phyloP scores from a whole-genome alignment of 2,113 vertebrate genomes.

The Sylvia atricapilla region DNA sequence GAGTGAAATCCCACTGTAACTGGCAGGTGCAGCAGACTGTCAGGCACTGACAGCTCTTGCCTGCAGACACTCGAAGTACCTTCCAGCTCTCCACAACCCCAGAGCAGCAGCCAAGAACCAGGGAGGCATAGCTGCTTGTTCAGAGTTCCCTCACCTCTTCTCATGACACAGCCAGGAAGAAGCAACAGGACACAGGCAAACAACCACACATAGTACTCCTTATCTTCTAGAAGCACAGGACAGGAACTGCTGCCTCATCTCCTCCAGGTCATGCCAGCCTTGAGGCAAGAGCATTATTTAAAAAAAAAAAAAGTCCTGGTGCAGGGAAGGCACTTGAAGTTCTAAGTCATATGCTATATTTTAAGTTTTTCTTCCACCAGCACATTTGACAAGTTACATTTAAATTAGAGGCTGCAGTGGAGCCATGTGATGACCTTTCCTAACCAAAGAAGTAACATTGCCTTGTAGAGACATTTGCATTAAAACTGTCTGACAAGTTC shows the following conservation, averaged over 20 bases:
- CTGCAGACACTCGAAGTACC: fast-evolving
- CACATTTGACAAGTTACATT: not conserved
- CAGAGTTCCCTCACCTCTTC: not conserved
- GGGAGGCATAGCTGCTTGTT: not conserved
- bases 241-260: not conserved
- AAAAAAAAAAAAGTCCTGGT: fast-evolving
- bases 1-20: not conserved
- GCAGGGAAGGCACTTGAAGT: not conserved
- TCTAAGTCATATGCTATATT: not conserved
- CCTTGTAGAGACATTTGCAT: not conserved
- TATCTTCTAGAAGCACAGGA: not conserved
- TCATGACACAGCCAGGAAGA: not conserved
- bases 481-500: not conserved
- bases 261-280: not conserved
- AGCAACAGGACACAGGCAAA: not conserved
- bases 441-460: not conserved
- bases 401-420: not conserved
- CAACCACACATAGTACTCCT: not conserved
- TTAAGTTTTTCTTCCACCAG: not conserved
- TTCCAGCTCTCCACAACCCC: not conserved
- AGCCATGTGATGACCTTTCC: not conserved
- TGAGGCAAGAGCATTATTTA: not conserved
- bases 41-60: fast-evolving
- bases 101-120: not conserved
- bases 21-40: fast-evolving